Base-by-base conservation (phyloP, 1,140 invertebrate genomes). In the Drosophila teissieri region DNA sequence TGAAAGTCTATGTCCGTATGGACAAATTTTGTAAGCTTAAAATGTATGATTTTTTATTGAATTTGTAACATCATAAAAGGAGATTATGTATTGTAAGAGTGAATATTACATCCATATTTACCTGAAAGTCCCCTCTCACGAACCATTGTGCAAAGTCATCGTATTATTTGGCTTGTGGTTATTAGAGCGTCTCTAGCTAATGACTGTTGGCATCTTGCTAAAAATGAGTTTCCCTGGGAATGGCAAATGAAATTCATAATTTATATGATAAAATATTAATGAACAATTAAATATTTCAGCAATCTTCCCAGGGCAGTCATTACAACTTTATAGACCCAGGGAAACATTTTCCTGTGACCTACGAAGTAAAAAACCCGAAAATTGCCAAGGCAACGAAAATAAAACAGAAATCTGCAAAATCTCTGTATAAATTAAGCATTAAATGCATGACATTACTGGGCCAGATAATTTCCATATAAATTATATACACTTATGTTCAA, bases 351-450 rank as follows among this genome's bases (percentile, higher is more conserved):
- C 42, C 60, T 79, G 62, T 64, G 65, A 56, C 63, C 42, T 45
- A 45, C 17, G 44, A 34, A 51, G 48, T 37, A 39, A 46, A 53
- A 34, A n/a, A 14, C 24, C 45, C 52, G 39, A 64, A 64, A 75
- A 74, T 74, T 51, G 58, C 48, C 11, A n/a, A 27, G 42, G 40
- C 40, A 15, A 48, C 46, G 40, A 70, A 73, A 73, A 62, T 53
- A 73, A 73, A 69, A 80, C 76, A 60, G 64, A 60, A 83, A 72
- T 76, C 58, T 55, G 80, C 54, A 63, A 73, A 85, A 88, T 31
- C 80, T 89, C 65, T 60, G 73, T 84, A 89, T 89, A 89, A 89
- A 89, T 89, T 84, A 89, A 72, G 57, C 84, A 89, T 89, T 89
- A 84, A 89, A 69, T 84, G 67, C 46, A 79, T 79, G 75, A 83